phyloP scores from a whole-genome alignment of 2,888 invertebrate species.

The Andrena bucephala region DNA sequence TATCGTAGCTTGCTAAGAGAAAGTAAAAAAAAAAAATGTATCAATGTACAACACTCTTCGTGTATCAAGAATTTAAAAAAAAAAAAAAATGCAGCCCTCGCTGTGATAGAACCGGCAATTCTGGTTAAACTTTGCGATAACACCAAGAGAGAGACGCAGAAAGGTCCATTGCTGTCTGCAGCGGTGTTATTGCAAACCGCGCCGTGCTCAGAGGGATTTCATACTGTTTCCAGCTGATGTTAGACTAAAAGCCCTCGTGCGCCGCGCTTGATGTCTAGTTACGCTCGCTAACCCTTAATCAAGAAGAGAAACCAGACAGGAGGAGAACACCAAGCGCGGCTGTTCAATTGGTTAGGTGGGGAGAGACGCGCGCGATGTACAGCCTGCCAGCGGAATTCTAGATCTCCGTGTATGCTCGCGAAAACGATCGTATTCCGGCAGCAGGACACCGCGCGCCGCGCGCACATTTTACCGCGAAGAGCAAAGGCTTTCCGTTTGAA shows the following conservation, averaged over 20 bases:
- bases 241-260: constrained; percentile 54
- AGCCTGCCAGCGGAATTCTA: constrained; percentile 34
- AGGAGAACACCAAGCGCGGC: constrained; percentile 47
- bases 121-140: constrained; percentile 62
- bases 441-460: constrained; percentile 76
- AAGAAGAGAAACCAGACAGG: neutral
- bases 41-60: constrained; percentile 18
- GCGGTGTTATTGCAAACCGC: constrained; percentile 69
- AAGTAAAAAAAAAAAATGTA: neutral
- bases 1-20: constrained; percentile 54
- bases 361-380: constrained; percentile 38
- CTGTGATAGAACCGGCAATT: constrained; percentile 58
- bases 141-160: constrained; percentile 35
- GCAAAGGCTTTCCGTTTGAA: constrained; percentile 78
- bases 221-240: constrained; percentile 54
- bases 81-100: constrained; percentile 15
- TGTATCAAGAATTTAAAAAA: constrained; percentile 15
- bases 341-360: constrained; percentile 35
- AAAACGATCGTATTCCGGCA: constrained; percentile 22
- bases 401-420: neutral
- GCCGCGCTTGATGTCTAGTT: constrained; percentile 54
- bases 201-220: constrained; percentile 56
- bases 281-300: neutral
- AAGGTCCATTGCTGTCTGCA: neutral
- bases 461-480: constrained; percentile 72